Percentiles rank a stretch among this genome's conserved stretches.
phyloP scores from a whole-genome alignment of 30 jellyfish, hydroid and myxozoan genomes.

The Phacellophora camtschatica region DNA sequence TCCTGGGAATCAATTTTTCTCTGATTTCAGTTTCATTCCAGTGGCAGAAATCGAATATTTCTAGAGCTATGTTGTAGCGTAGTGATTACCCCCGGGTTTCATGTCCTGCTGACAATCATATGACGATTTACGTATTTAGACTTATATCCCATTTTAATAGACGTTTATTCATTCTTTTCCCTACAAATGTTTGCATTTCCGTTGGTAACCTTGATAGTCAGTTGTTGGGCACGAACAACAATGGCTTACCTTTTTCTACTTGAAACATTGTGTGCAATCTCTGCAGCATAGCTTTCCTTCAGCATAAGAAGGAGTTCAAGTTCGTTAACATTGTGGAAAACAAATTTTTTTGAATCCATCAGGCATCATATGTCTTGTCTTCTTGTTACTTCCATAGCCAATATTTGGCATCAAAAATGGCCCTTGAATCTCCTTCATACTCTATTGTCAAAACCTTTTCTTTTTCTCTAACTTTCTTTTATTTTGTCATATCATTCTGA shows the following conservation, averaged over 20 bases:
- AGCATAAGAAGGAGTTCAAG: conserved; percentile 91
- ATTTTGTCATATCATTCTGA: conserved; percentile 64
- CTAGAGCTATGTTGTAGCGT: conserved; percentile 2
- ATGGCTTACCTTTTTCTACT: conserved; percentile 90
- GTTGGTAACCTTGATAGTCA: conserved; percentile 87
- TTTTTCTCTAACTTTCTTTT: conserved; percentile 93
- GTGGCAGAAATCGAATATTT: not conserved
- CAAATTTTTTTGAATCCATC: conserved; percentile 98
- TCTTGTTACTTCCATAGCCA: conserved; percentile 96
- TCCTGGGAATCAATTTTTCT: conserved; percentile 11
- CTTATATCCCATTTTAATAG: not conserved
- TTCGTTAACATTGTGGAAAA: conserved; percentile 92
- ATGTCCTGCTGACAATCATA: no score
- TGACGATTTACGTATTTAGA: no score
- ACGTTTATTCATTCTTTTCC: conserved; percentile 89
- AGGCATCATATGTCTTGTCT: conserved; percentile 91
- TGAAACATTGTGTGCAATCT: conserved; percentile 89
- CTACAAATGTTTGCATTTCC: conserved; percentile 88
- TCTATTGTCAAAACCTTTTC: conserved; percentile 99
- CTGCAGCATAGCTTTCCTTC: conserved; percentile 96
- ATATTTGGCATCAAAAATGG: conserved; percentile 92
- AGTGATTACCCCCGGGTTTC: no score
- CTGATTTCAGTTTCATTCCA: not conserved
- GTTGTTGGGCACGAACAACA: conserved; percentile 96
- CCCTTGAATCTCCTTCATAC: conserved; percentile 91